Percentiles rank a stretch among this genome's conserved stretches.
These are phyloP conservation scores for Gambelia wislizenii DNA, from an alignment of 2,797 vertebrate species.

Conservation along the genomic window DNA sequence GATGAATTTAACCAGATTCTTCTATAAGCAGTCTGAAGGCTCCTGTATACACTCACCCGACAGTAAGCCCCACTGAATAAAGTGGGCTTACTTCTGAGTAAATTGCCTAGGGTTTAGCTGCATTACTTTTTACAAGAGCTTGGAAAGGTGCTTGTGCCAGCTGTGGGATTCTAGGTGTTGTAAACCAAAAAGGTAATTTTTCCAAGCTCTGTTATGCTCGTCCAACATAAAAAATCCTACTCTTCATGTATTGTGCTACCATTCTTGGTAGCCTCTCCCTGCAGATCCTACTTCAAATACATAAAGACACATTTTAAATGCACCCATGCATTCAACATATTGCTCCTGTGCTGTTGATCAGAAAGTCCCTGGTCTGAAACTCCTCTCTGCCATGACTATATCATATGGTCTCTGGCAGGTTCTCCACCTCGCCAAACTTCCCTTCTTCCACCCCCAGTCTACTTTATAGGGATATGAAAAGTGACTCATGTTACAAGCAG, in stretches of 20 bases:
- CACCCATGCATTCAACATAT: background rate
- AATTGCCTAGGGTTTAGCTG: background rate
- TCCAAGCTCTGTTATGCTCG: too few species aligned
- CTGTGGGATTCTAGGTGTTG: background rate
- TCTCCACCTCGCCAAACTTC: background rate
- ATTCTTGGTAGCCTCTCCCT: background rate
- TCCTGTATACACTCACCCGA: background rate
- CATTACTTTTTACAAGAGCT: background rate
- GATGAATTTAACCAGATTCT: background rate
- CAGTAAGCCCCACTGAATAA: too few species aligned
- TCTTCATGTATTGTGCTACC: background rate
- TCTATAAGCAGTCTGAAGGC: background rate
- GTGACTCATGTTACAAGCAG: background rate
- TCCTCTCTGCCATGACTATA: background rate
- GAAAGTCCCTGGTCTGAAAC: background rate
- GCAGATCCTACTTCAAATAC: background rate
- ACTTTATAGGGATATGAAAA: too few species aligned
- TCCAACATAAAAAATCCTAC: background rate
- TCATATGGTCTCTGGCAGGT: background rate
- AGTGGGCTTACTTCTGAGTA: background rate
- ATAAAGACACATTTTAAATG: background rate
- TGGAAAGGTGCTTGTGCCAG: too few species aligned
- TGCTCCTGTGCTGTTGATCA: background rate
- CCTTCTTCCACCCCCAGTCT: background rate
- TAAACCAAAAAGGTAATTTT: background rate